Evolutionary conservation across 2,888 invertebrate species (phyloP).

Genomic region (Acleris literana): DNA sequence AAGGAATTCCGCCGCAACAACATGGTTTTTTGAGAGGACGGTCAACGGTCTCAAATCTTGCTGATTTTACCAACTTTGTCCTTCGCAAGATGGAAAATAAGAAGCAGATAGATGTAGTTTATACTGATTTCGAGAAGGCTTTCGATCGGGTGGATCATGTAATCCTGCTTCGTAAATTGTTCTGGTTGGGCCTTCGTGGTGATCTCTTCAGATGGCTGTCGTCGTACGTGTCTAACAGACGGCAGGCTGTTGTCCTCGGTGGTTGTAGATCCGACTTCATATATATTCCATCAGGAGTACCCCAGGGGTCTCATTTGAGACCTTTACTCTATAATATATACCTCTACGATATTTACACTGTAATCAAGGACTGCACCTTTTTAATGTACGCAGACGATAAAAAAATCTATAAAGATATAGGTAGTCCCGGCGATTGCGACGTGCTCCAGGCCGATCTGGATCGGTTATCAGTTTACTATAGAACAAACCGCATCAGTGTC

Average conservation of each 20-base stretch:
- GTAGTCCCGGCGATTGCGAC: background rate
- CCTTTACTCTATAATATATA: slow-evolving; percentile 21
- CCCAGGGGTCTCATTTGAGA: slow-evolving; percentile 35
- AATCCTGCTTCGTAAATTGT: slow-evolving; percentile 34
- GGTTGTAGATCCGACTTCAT: slow-evolving; percentile 33
- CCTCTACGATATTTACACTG: slow-evolving; percentile 19
- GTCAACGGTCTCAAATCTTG: slow-evolving; percentile 8
- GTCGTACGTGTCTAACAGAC: slow-evolving; percentile 36
- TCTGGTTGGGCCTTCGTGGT: slow-evolving; percentile 34
- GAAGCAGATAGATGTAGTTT: slow-evolving; percentile 37
- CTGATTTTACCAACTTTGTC: slow-evolving; percentile 5
- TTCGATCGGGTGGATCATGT: slow-evolving; percentile 36
- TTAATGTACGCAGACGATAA: slow-evolving; percentile 34
- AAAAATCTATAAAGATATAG: slow-evolving; percentile 18
- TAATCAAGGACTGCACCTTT: slow-evolving; percentile 1
- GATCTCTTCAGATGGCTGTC: slow-evolving; percentile 35
- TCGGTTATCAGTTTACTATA: background rate
- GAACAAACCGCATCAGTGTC: background rate
- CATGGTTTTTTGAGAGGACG: slow-evolving; percentile 20
- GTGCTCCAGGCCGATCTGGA: slow-evolving; percentile 2
- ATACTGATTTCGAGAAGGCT: slow-evolving; percentile 34
- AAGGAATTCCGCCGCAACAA: slow-evolving; percentile 7
- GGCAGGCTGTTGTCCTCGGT: slow-evolving; percentile 34
- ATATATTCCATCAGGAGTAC: slow-evolving; percentile 33
- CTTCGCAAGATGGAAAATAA: slow-evolving; percentile 25